A percentile compares a stretch with the other conserved stretches of the same genome.
phyloP scores from a whole-genome alignment of 1,140 invertebrate species.

The Oreohelix idahoensis region DNA sequence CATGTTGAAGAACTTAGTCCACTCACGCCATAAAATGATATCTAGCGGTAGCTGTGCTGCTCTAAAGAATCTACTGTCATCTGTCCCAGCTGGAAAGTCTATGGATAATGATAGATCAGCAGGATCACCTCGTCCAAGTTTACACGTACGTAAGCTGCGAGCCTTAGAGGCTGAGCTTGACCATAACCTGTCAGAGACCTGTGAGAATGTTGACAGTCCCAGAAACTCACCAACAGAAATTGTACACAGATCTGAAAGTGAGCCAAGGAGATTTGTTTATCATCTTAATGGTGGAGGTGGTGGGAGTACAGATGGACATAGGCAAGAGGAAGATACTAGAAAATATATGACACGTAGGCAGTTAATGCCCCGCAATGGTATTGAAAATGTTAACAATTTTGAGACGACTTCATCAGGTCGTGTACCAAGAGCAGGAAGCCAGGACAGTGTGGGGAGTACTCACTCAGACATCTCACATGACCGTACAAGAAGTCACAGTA shows the following conservation, averaged over 20 bases:
- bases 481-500: constrained; percentile 55
- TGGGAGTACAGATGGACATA: background rate
- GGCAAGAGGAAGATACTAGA: background rate
- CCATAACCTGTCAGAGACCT: constrained; percentile 89
- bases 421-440: constrained; percentile 72
- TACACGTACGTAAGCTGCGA: constrained; percentile 88
- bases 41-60: constrained; percentile 95
- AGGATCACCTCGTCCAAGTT: constrained; percentile 82
- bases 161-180: constrained; percentile 92
- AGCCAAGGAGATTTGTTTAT: constrained; percentile 40
- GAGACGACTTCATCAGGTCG: constrained; percentile 55
- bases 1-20: constrained; percentile 92
- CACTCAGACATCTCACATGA: constrained; percentile 74
- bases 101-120: constrained; percentile 52
- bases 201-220: constrained; percentile 88
- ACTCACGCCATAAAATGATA: constrained; percentile 98
- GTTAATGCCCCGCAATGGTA: constrained; percentile 37
- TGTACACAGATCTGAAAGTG: constrained; percentile 43
- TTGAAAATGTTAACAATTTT: constrained; percentile 53
- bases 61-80: constrained; percentile 91
- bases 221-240: constrained; percentile 46
- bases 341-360: constrained; percentile 37
- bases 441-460: constrained; percentile 74
- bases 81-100: constrained; percentile 81
- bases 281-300: background rate